Base-by-base conservation (phyloP, 1,140 invertebrate species). In the Ceratina australensis region DNA sequence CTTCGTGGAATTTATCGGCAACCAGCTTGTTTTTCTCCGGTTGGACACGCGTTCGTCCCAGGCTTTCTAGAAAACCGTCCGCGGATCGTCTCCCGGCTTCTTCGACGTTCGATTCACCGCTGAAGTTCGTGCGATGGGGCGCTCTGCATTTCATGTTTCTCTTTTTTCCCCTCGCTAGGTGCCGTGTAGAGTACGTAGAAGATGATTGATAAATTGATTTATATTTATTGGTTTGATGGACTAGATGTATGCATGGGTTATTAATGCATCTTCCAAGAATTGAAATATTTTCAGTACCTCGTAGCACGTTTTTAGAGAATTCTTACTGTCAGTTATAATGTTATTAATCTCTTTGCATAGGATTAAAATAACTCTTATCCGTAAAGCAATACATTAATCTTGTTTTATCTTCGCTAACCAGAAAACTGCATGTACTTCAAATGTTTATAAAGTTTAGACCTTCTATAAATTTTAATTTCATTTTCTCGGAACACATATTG, bases 1-100 rank as follows among this genome's bases (percentile, higher is more conserved):
- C 73, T 69, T 60, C 24, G 56, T 56, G 65, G 73, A 76, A 76
- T 76, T 76, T 69, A 69, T 69, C 73, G 65, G 26, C 33, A 7
- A 16, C 26, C 26, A 28, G 26, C 33, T 76, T 22, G 64, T 75
- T 75, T 75, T 26, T 18, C 42, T 68, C 24, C 12, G 10, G 54
- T 15, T 56, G 26, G 49, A 54, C 52, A 65, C 52, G 24, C 28
- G 49, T 56, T 50, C 20, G 33, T 15, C n/a, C 26, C 52, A 56
- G 20, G n/a, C 56, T 57, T 66, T 75, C 52, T 67, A 64, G 42
- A 74, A 67, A 74, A 74, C 3, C 3, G 15, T 54, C 16, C 47
- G 26, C 15, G 20, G 33, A 52, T 61, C n/a, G 22, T 52, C 47
- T n/a, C 15, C 5, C 18, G 33, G 7, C 50, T 24, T 67, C 56